Conservation (phyloP, 1,140 invertebrate species). For the Leptinotarsa defecta region DNA sequence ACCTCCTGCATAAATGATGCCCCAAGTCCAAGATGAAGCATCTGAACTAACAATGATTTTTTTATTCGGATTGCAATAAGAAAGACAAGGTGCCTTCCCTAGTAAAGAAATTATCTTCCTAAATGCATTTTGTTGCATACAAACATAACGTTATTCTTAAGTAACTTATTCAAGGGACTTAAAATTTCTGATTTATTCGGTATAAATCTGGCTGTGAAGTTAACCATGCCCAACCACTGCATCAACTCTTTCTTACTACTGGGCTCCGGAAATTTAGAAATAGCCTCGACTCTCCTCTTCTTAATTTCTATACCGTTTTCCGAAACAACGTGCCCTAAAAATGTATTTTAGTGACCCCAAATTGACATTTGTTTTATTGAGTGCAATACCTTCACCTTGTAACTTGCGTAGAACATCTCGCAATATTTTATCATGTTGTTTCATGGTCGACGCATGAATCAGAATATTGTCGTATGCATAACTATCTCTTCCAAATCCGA, state of each 20-base stretch:
- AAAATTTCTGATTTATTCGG: too few species aligned
- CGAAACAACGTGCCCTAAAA: not conserved
- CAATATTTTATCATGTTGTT: not conserved
- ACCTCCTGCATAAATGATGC: constrained; percentile 34
- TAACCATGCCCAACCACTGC: not conserved
- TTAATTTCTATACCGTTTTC: not conserved
- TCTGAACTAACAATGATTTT: constrained; percentile 18
- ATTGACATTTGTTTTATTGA: constrained; percentile 3
- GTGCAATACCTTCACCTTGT: not conserved
- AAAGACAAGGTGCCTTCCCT: not conserved
- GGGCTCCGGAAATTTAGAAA: not conserved
- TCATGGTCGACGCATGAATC: not conserved
- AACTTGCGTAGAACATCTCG: not conserved
- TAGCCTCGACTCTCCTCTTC: not conserved
- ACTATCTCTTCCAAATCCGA: not conserved
- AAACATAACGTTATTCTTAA: not conserved
- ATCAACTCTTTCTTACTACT: not conserved
- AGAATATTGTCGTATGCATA: not conserved
- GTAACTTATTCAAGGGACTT: not conserved
- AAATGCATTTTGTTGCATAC: constrained; percentile 4
- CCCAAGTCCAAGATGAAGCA: constrained; percentile 22
- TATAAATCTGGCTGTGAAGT: not conserved
- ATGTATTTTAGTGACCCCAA: not conserved
- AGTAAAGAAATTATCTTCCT: not conserved
- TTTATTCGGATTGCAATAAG: not conserved